phyloP scores from a whole-genome alignment of 1,140 invertebrate species.

The Plutomurus gul region DNA sequence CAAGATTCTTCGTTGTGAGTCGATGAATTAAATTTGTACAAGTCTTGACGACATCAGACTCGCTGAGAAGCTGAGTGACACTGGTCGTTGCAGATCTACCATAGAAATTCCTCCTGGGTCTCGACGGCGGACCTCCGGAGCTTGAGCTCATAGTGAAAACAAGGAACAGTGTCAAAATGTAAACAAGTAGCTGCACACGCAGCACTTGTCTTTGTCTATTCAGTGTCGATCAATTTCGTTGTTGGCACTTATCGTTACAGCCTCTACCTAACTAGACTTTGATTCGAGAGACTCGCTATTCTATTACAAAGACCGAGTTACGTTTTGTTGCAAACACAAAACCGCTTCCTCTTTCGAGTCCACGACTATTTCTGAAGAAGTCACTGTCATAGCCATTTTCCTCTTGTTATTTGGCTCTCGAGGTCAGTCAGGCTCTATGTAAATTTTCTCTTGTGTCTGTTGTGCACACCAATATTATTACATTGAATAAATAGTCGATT shows the following conservation, averaged over 20 bases:
- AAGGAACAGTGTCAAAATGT: conserved; percentile 25
- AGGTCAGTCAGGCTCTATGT: too few species aligned
- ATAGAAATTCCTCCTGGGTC: conserved; percentile 66
- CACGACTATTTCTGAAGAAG: conserved; percentile 3
- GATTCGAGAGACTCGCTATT: conserved; percentile 1
- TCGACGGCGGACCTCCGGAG: conserved; percentile 6
- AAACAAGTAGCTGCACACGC: conserved; percentile 19
- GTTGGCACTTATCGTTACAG: conserved; percentile 12
- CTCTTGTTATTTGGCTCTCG: background rate
- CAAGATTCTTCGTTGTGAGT: conserved; percentile 65
- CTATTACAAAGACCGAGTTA: conserved; percentile 2
- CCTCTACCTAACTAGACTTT: background rate
- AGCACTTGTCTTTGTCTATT: background rate
- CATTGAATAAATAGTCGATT: too few species aligned
- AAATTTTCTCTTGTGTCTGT: too few species aligned
- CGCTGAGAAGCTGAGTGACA: conserved; percentile 79
- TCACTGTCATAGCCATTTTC: background rate
- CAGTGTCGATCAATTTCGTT: background rate
- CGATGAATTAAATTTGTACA: conserved; percentile 80
- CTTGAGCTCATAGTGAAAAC: conserved; percentile 17
- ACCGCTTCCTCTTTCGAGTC: conserved; percentile 17
- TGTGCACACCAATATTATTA: too few species aligned
- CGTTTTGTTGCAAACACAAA: conserved; percentile 5
- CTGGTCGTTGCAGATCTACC: conserved; percentile 75
- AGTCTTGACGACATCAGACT: conserved; percentile 62